Evolutionary conservation across 2,888 invertebrate genomes (phyloP).

Genomic region (Argyresthia goedartella): DNA sequence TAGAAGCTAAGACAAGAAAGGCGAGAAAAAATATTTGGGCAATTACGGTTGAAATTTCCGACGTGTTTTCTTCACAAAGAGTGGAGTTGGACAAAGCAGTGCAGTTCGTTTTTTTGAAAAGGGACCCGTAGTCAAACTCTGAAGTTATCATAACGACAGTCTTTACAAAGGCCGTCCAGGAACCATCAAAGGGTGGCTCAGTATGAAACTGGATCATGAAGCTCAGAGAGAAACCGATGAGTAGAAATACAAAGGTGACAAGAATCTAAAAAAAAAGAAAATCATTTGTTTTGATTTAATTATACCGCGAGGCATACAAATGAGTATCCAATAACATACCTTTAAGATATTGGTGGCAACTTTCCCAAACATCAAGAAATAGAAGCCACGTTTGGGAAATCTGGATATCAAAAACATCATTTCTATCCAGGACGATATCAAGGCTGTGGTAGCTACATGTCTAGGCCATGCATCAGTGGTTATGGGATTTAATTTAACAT

Average conservation of each 20-base stretch:
- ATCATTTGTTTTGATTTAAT: too few relatives aligned
- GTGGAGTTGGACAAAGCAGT: neutral
- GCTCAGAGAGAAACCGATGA: constrained; percentile 67
- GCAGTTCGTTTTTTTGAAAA: too few relatives aligned
- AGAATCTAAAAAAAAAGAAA: constrained; percentile 28
- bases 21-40: neutral
- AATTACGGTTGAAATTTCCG: neutral
- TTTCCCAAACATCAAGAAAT: constrained; percentile 39
- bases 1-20: neutral
- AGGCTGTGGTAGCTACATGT: constrained; percentile 26
- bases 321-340: neutral
- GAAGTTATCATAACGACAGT: constrained; percentile 74
- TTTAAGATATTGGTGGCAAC: constrained; percentile 29
- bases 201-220: constrained; percentile 70
- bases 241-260: constrained; percentile 54
- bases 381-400: constrained; percentile 35
- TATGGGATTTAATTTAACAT: neutral
- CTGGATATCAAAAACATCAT: constrained; percentile 35
- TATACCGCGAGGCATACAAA: neutral
- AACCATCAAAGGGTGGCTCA: constrained; percentile 58
- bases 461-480: neutral
- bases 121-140: constrained; percentile 49
- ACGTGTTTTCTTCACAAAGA: neutral
- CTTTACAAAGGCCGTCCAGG: constrained; percentile 66
- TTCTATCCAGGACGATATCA: constrained; percentile 38